Conservation (phyloP, 2,888 invertebrate genomes). For the Chironomus riparius region DNA sequence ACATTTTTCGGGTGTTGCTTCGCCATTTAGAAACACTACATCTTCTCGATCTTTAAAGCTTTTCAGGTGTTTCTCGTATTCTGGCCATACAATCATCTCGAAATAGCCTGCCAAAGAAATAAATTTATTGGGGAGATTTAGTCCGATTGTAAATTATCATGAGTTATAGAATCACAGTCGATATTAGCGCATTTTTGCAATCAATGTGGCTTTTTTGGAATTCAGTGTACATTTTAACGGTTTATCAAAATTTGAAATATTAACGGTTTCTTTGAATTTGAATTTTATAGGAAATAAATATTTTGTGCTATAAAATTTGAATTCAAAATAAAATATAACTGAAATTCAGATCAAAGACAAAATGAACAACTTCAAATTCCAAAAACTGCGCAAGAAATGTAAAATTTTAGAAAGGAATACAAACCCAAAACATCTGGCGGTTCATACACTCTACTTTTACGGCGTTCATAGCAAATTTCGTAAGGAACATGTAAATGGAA, state of each 20-base stretch:
- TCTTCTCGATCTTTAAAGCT: conserved; percentile 41
- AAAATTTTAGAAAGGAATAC: neutral
- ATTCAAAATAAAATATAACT: too few relatives aligned
- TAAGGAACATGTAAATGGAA: conserved; percentile 64
- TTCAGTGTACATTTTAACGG: too few relatives aligned
- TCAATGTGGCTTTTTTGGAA: too few relatives aligned
- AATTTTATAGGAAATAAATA: neutral
- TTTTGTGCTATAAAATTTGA: neutral
- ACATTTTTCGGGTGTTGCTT: conserved; percentile 38
- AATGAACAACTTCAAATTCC: too few relatives aligned
- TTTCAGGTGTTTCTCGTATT: conserved; percentile 52
- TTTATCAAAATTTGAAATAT: neutral
- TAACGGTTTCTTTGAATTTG: neutral
- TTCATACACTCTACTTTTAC: conserved; percentile 58
- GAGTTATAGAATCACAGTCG: too few relatives aligned
- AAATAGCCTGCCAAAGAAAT: conserved; percentile 54
- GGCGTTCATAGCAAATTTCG: conserved; percentile 56
- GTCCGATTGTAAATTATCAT: too few relatives aligned
- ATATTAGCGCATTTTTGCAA: too few relatives aligned
- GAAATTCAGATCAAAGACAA: too few relatives aligned
- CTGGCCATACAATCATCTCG: conserved; percentile 86
- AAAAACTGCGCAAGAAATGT: too few relatives aligned
- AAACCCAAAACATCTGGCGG: conserved; percentile 69
- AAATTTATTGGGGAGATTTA: too few relatives aligned
- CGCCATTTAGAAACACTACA: conserved; percentile 39